Conservation (phyloP, 2,113 vertebrate species). For the Chrysochloris asiatica region DNA sequence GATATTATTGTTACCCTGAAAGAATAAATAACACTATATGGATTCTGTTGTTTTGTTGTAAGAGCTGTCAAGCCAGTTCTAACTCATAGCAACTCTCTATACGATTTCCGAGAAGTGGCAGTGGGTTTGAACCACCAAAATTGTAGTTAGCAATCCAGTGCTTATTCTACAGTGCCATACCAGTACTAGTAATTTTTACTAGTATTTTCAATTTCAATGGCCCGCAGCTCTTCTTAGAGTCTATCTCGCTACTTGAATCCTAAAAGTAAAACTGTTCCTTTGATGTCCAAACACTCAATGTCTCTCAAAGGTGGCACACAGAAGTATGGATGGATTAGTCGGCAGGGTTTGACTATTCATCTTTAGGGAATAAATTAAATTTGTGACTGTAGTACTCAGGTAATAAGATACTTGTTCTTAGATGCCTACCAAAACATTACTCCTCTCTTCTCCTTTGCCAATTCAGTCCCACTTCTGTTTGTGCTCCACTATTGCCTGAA, state of each 20-base stretch:
- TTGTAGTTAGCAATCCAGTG: too few species aligned
- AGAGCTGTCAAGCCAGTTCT: too few species aligned
- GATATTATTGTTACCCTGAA: slow-evolving; percentile 13
- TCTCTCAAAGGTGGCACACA: too few species aligned
- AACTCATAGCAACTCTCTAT: too few species aligned
- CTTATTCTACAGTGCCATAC: too few species aligned
- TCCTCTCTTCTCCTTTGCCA: neutral
- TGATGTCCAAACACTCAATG: neutral
- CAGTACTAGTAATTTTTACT: neutral
- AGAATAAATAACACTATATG: neutral
- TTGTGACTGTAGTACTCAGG: neutral
- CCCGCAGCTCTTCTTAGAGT: neutral
- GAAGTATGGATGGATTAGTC: neutral
- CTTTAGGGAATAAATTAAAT: neutral
- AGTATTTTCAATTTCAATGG: neutral
- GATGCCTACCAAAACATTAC: neutral
- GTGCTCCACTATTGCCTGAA: neutral
- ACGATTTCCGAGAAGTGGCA: too few species aligned
- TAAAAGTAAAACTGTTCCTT: neutral
- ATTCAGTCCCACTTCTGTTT: neutral
- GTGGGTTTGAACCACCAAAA: too few species aligned
- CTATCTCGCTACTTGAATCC: neutral
- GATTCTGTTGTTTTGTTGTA: too few species aligned
- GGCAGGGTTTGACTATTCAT: fast-evolving
- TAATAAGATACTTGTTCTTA: neutral